phyloP scores from a whole-genome alignment of 1,140 invertebrate genomes.

The Panagrolaimus sp. region DNA sequence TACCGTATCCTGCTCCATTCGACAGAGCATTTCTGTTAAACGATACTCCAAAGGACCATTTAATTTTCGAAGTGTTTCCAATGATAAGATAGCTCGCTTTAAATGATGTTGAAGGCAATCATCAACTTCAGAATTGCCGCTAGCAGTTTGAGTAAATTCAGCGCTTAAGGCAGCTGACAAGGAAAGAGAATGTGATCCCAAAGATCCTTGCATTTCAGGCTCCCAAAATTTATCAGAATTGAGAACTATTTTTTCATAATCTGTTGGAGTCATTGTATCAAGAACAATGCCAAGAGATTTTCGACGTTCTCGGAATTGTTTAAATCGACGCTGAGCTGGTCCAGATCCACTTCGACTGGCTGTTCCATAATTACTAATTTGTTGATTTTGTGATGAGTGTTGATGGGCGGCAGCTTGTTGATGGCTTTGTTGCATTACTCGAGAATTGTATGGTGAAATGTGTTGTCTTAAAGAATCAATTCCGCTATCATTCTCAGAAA shows the following conservation, averaged over 20 bases:
- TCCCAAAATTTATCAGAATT: conserved; percentile 11
- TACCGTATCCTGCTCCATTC: conserved; percentile 41
- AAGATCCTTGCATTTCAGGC: background rate
- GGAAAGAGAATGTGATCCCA: background rate
- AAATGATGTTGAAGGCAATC: conserved; percentile 42
- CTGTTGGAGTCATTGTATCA: conserved; percentile 21
- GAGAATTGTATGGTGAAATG: conserved; percentile 40
- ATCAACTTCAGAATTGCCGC: conserved; percentile 41
- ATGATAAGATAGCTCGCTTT: conserved; percentile 20
- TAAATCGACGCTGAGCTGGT: conserved; percentile 37
- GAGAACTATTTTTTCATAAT: conserved; percentile 14
- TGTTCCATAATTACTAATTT: conserved; percentile 2
- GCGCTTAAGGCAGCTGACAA: background rate
- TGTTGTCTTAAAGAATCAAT: conserved; percentile 49
- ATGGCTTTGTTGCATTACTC: background rate
- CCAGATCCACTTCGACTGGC: conserved; percentile 12
- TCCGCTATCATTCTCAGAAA: conserved; percentile 48
- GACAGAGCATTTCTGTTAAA: conserved; percentile 36
- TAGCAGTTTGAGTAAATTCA: conserved; percentile 28
- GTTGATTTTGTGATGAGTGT: background rate
- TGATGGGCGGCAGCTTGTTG: too few species aligned
- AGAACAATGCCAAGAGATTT: conserved; percentile 39
- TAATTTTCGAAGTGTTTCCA: conserved; percentile 33
- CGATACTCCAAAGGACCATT: conserved; percentile 41
- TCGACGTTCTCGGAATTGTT: conserved; percentile 42